A percentile compares a stretch with the other conserved stretches of the same genome.
phyloP scores from a whole-genome alignment of 2,888 invertebrate species.

The Diarsia rubi region DNA sequence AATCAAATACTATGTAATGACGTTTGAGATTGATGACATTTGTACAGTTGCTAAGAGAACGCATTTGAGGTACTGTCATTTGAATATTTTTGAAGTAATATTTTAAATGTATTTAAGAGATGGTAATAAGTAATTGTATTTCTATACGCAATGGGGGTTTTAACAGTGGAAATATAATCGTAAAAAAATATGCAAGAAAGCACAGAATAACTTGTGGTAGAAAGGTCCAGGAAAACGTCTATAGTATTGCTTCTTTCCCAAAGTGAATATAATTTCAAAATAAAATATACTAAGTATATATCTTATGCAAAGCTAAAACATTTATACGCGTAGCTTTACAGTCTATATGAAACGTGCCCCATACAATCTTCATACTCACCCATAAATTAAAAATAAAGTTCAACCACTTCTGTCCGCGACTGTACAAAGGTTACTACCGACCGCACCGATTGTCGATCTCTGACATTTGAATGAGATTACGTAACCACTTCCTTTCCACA shows the following conservation, averaged over 20 bases:
- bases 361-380: background rate
- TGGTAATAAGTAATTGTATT: background rate
- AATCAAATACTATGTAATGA: constrained; percentile 76
- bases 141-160: background rate
- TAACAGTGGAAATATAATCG: background rate
- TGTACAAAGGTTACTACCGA: constrained; percentile 63
- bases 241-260: background rate
- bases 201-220: background rate
- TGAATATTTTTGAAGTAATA: background rate
- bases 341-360: background rate
- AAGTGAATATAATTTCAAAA: background rate
- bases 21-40: constrained; percentile 76
- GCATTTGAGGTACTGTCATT: background rate
- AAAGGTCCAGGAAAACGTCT: background rate
- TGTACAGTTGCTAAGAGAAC: constrained; percentile 54
- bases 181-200: background rate
- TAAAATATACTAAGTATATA: background rate
- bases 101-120: background rate
- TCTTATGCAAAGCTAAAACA: background rate
- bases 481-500: constrained; percentile 69
- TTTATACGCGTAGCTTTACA: background rate
- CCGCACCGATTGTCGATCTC: constrained; percentile 70
- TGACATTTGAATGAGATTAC: constrained; percentile 75
- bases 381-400: background rate
- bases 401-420: constrained; percentile 44